These are phyloP conservation scores for Trogon surrucura DNA, from an alignment of 2,113 vertebrate species.

Conservation along the genomic window DNA sequence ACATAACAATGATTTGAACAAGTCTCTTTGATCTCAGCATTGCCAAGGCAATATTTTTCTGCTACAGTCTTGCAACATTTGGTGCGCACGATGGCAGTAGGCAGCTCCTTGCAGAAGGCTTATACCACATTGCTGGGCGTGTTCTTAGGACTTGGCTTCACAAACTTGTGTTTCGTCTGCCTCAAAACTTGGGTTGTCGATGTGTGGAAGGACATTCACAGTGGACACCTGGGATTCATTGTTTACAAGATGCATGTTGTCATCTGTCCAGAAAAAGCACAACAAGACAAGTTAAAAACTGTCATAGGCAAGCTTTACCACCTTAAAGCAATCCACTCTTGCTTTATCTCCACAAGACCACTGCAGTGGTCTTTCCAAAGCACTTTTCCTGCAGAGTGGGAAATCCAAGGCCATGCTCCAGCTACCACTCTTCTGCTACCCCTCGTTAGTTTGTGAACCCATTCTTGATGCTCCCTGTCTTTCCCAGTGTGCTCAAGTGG, in stretches of 20 bases:
- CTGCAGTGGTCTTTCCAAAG: background rate
- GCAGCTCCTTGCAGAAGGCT: conserved; percentile 66
- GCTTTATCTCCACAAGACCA: background rate
- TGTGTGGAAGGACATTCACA: conserved; percentile 71
- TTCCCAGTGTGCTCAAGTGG: background rate
- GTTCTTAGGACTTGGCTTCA: conserved; percentile 70
- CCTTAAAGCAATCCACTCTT: background rate
- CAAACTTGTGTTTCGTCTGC: conserved; percentile 72
- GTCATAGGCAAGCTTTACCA: background rate
- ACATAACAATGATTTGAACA: conserved; percentile 52
- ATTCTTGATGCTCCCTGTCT: background rate
- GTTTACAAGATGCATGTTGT: conserved; percentile 72
- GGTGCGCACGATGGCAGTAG: conserved; percentile 31
- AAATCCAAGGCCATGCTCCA: background rate
- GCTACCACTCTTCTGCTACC: background rate
- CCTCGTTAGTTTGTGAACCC: background rate
- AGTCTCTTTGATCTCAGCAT: conserved; percentile 59
- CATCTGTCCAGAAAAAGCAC: conserved; percentile 63
- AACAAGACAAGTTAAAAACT: background rate
- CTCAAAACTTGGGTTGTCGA: conserved; percentile 90
- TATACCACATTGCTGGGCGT: background rate
- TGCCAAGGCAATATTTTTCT: conserved; percentile 49
- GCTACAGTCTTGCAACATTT: conserved; percentile 38
- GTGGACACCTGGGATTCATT: conserved; percentile 66
- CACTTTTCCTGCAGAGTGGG: background rate